phyloP scores from a whole-genome alignment of 1,140 invertebrate species.

The Hycleus phaleratus region DNA sequence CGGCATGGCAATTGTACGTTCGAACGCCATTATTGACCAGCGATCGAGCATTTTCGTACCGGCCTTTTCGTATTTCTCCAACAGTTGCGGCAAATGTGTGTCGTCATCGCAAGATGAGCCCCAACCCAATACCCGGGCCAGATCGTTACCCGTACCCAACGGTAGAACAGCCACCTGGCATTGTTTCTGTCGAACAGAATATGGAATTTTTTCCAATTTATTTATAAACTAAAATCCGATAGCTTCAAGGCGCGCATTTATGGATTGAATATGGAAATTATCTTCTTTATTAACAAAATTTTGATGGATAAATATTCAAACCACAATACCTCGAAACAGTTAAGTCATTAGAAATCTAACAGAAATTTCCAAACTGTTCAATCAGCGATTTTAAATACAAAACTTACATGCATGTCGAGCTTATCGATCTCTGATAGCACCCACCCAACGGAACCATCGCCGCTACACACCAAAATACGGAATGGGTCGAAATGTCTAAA shows the following conservation, averaged over 20 bases:
- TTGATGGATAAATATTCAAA: too few relatives aligned
- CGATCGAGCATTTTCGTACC: slow-evolving; percentile 95
- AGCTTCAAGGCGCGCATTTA: too few relatives aligned
- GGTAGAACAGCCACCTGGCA: slow-evolving; percentile 89
- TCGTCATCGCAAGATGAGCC: slow-evolving; percentile 92
- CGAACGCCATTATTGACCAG: slow-evolving; percentile 67
- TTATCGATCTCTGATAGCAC: slow-evolving; percentile 89
- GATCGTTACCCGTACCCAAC: slow-evolving; percentile 91
- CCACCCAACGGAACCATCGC: slow-evolving; percentile 91
- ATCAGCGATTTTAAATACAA: too few relatives aligned
- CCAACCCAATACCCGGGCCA: slow-evolving; percentile 92
- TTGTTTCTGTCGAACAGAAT: slow-evolving; percentile 57
- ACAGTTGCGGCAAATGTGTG: slow-evolving; percentile 79
- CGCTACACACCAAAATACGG: slow-evolving; percentile 85
- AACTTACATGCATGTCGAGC: slow-evolving; percentile 82
- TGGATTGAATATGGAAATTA: too few relatives aligned
- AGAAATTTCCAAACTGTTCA: too few relatives aligned
- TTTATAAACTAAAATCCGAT: too few relatives aligned
- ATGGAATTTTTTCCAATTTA: too few relatives aligned
- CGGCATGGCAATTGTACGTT: slow-evolving; percentile 58
- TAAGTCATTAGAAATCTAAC: too few relatives aligned
- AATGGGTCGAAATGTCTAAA: slow-evolving; percentile 89
- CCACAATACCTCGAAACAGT: too few relatives aligned
- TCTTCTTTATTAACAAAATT: too few relatives aligned
- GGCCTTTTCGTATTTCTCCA: slow-evolving; percentile 90